Conservation (phyloP, 1,140 invertebrate species). For the Caenorhabditis inopinata region DNA sequence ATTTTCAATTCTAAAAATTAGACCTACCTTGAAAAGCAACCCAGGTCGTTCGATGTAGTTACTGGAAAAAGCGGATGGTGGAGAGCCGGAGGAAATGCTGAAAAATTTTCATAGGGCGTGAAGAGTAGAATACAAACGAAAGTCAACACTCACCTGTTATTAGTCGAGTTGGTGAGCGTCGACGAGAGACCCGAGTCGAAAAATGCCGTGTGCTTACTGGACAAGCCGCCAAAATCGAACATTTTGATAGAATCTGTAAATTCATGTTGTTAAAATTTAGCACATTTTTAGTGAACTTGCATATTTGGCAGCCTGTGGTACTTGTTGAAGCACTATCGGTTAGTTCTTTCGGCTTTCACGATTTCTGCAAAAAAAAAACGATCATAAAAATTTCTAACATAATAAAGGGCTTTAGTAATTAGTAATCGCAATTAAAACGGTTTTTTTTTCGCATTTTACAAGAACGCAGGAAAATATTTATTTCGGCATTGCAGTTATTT, state of each 20-base stretch:
- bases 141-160: not conserved
- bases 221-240: constrained; percentile 28
- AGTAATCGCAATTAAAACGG: too few relatives aligned
- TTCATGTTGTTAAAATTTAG: not conserved
- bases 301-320: constrained; percentile 5
- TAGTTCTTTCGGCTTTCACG: not conserved
- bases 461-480: too few relatives aligned
- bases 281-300: not conserved
- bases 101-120: not conserved
- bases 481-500: too few relatives aligned
- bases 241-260: not conserved
- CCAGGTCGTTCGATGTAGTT: constrained; percentile 20
- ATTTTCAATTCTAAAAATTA: too few relatives aligned
- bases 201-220: constrained; percentile 1
- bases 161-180: constrained; percentile 11
- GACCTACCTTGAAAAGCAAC: not conserved
- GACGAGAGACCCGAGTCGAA: constrained; percentile 29
- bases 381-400: not conserved
- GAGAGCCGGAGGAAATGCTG: constrained; percentile 10
- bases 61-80: not conserved
- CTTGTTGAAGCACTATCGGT: not conserved
- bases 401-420: too few relatives aligned
- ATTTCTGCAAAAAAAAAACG: not conserved
- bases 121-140: not conserved
- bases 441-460: too few relatives aligned